Evolutionary conservation across 1,140 invertebrate species (phyloP), one percentile per base, ranked within the genome.

Genomic region (Aphelinus atriplicis): DNA sequence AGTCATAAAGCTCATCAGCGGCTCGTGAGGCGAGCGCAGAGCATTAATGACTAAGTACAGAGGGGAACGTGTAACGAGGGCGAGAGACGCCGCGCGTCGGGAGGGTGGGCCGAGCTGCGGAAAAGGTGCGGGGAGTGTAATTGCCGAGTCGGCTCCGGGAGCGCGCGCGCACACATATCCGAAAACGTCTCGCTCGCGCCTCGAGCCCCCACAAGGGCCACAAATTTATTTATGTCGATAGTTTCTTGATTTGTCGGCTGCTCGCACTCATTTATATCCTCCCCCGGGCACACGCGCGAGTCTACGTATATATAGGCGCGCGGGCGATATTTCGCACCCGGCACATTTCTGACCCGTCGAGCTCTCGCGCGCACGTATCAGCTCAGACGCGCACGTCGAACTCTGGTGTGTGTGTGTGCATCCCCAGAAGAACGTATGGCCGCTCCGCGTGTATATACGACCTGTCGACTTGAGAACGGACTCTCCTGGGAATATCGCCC

Each of bases 191-290:
- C 75, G 77, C 81, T 79, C 77, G 73, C 73, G 78, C 68, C 80
- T 80, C 73, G 80, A 85, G 83, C 82, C 81, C 86, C 85, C 85
- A 79, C 72, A 82, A 78, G 85, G 77, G 83, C 84, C 83, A 84
- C 85, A 87, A 84, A 88, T 88, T 86, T 88, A 88, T 87, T 87
- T 88, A 87, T 87, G 86, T 88, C 87, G 87, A 88, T 88, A 88
- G 85, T 88, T 88, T 87, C 87, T 88, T 88, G 86, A 88, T 88
- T 88, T 88, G 86, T 88, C 84, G 86, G 86, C 85, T 86, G 78
- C 78, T 81, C 80, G 81, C 79, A 81, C 83, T 86, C 86, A 88
- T 85, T 85, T 84, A 85, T 86, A 85, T 84, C 84, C 79, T 81
- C 80, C 78, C 75, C 67, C 50, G 61, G 53, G 62, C 65, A 78